Base-by-base conservation (phyloP, 2,797 vertebrate species). In the Brotogeris chrysoptera region DNA sequence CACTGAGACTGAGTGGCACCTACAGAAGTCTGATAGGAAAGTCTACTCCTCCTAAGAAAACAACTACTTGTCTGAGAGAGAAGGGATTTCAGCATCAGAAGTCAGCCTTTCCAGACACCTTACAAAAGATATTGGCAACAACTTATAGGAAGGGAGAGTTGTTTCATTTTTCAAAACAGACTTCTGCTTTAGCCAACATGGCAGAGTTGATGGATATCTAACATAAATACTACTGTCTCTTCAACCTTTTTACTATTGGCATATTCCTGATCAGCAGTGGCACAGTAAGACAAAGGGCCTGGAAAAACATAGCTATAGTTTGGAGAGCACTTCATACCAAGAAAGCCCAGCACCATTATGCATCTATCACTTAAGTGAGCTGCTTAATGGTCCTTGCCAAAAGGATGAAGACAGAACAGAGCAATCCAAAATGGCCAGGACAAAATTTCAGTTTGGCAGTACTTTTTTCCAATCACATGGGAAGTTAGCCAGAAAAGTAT, bases 1-100 rank as follows among this genome's bases (percentile, higher is more conserved):
- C 71, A 23, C 23, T 0, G 44, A 93, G 96, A 93, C 94, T 46
- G 68, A 91, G 70, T 39, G 93, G 96, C 96, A 95, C 95, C 94
- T 53, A 49, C 13, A 68, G 47, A 83, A 82, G 77, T 16, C 64
- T 86, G 92, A 90, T 16, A 96, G 77, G 80, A 87, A 43, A 88
- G 24, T 11, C 63, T 55, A 23, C 80, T 81, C 77, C 49, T 86
- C 69, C 73, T 79, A 70, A 86, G 50, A 77, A 93, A 94, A 96
- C 34, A 94, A 60, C 41, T 80, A 43, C 64, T 5, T 0, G 3
- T 77, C 77, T 92, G 2, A 63, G 32, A 91, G 38, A 76, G 61
- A 82, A 41, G 16, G 34, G 53, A 73, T 92, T 96, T 89, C 92
- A 77, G 83, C 55, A 93, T 60, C 61, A 79, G 72, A 44, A 32